phyloP scores from a whole-genome alignment of 2,888 invertebrate genomes.

The Patella depressa region DNA sequence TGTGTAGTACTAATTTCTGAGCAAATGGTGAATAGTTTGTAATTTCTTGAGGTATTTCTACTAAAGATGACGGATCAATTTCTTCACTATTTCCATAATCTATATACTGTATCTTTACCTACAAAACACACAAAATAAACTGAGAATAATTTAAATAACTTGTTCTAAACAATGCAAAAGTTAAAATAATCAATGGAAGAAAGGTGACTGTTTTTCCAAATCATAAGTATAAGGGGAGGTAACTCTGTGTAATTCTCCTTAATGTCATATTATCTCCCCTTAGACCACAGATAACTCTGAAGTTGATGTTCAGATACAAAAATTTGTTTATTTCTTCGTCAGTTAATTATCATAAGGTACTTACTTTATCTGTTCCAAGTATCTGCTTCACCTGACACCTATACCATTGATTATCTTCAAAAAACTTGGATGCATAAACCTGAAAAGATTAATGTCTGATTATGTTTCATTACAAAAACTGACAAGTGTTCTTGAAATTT shows the following conservation, averaged over 20 bases:
- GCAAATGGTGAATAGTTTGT: slow-evolving; percentile 52
- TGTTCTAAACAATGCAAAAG: background rate
- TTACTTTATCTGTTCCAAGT: slow-evolving; percentile 50
- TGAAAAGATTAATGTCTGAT: slow-evolving; percentile 30
- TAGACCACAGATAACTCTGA: background rate
- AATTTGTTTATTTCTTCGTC: background rate
- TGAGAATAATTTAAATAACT: background rate
- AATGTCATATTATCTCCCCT: background rate
- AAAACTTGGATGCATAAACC: slow-evolving; percentile 59
- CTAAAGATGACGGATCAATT: slow-evolving; percentile 42
- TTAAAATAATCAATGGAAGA: background rate
- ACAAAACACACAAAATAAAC: slow-evolving; percentile 23
- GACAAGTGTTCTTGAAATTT: too few relatives aligned
- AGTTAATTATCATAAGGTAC: slow-evolving; percentile 8
- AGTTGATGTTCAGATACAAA: background rate
- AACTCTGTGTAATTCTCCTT: too few relatives aligned
- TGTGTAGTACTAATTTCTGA: slow-evolving; percentile 54
- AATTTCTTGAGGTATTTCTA: slow-evolving; percentile 56
- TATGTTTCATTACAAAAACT: too few relatives aligned
- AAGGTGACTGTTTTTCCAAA: background rate
- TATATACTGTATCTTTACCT: slow-evolving; percentile 63
- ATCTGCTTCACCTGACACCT: slow-evolving; percentile 54
- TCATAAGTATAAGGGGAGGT: background rate
- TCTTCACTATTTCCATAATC: slow-evolving; percentile 66
- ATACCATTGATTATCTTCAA: slow-evolving; percentile 62